phyloP scores from a whole-genome alignment of 2,888 invertebrate genomes.

The Itoplectis maculator region DNA sequence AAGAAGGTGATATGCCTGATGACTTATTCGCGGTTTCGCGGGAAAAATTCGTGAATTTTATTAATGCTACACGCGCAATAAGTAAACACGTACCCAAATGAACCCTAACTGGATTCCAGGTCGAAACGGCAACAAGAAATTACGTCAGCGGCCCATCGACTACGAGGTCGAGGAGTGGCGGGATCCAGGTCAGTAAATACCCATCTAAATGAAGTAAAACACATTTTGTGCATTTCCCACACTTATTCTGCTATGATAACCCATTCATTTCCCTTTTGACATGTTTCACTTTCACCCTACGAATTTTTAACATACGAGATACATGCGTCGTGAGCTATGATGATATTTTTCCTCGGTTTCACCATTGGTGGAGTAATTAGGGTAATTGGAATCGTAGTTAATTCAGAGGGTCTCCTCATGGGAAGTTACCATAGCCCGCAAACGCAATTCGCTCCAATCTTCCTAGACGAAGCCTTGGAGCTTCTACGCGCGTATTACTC shows the following conservation, averaged over 20 bases:
- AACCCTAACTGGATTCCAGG: constrained; percentile 81
- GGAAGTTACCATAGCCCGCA: background rate
- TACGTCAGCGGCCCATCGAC: constrained; percentile 86
- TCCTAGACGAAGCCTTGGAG: background rate
- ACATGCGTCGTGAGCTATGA: constrained; percentile 2
- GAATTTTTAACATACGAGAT: background rate
- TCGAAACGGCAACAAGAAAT: constrained; percentile 86
- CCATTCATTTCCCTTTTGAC: background rate
- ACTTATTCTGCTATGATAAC: background rate
- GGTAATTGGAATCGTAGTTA: constrained; percentile 73
- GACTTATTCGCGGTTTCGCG: background rate
- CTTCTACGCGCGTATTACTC: background rate
- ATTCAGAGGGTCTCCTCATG: background rate
- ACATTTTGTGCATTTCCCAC: background rate
- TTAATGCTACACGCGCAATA: background rate
- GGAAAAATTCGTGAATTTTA: background rate
- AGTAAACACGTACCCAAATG: background rate
- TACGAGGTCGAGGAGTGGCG: constrained; percentile 92
- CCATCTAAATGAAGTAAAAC: constrained; percentile 54
- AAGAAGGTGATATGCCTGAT: background rate
- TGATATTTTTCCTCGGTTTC: background rate
- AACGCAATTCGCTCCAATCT: background rate
- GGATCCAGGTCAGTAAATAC: constrained; percentile 87
- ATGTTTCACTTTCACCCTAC: background rate
- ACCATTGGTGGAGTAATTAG: constrained; percentile 74